phyloP scores from a whole-genome alignment of 2,888 invertebrate species.

The Argyresthia goedartella region DNA sequence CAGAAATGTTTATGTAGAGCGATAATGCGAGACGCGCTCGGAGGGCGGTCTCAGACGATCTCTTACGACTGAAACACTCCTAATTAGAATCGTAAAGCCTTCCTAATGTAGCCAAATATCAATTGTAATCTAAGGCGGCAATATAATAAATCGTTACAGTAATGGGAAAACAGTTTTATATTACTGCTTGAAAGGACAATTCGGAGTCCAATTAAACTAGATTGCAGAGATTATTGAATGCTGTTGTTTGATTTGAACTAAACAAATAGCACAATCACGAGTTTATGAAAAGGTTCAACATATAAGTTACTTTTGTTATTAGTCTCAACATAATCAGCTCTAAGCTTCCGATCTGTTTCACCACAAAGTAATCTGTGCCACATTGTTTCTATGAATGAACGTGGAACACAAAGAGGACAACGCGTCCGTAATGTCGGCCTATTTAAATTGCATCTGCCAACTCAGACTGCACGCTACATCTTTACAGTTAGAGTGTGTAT shows the following conservation, averaged over 20 bases:
- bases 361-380: conserved; percentile 11
- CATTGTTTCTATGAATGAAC: conserved; percentile 54
- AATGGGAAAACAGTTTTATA: too few species aligned
- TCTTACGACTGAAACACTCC: conserved; percentile 49
- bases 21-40: conserved; percentile 46
- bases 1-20: conserved; percentile 62
- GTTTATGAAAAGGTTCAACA: not conserved
- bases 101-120: conserved; percentile 50
- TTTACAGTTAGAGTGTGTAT: not conserved
- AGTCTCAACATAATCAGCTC: too few species aligned
- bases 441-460: conserved; percentile 20
- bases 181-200: too few species aligned
- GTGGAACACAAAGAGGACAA: conserved; percentile 46
- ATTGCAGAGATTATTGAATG: too few species aligned
- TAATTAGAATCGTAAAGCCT: conserved; percentile 61
- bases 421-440: conserved; percentile 31
- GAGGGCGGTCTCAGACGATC: conserved; percentile 39
- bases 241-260: too few species aligned
- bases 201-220: not conserved
- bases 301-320: too few species aligned
- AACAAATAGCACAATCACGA: too few species aligned
- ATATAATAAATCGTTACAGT: too few species aligned
- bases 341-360: too few species aligned
- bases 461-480: not conserved
- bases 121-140: too few species aligned